A percentile compares a stretch with the other conserved stretches of the same genome.
phyloP scores from a whole-genome alignment of 2,113 vertebrate genomes.

The Muntiacus reevesi region DNA sequence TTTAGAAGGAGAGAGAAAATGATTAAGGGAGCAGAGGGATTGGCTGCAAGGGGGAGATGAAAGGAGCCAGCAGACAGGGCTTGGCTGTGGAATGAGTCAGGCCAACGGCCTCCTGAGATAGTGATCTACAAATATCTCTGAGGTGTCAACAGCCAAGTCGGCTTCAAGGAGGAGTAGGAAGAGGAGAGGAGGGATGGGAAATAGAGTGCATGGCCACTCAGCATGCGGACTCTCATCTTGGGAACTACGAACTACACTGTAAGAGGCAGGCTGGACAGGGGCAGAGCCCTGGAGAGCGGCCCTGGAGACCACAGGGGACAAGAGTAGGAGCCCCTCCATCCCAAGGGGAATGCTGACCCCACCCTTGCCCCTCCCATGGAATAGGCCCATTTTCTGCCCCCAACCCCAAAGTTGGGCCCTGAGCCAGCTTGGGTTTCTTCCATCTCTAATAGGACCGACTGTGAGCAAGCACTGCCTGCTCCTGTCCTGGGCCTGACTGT shows the following conservation, averaged over 20 bases:
- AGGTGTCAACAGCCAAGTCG: slow-evolving; percentile 62
- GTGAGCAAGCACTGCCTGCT: neutral
- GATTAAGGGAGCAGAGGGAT: slow-evolving; percentile 57
- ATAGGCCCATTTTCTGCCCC: slow-evolving; percentile 22
- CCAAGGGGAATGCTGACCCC: neutral
- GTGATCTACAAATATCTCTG: slow-evolving; percentile 67
- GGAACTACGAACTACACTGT: neutral
- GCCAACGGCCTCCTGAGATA: slow-evolving; percentile 58
- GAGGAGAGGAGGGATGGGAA: neutral
- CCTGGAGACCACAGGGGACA: neutral
- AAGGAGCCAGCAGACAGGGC: slow-evolving; percentile 60
- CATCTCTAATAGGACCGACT: slow-evolving; percentile 33
- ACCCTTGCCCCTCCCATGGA: neutral
- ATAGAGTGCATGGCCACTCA: neutral
- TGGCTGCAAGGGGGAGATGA: slow-evolving; percentile 50
- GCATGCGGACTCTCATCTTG: neutral
- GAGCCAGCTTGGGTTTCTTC: slow-evolving; percentile 38
- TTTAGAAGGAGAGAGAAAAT: slow-evolving; percentile 57
- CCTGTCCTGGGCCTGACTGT: neutral
- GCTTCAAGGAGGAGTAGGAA: slow-evolving; percentile 51
- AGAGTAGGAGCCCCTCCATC: neutral
- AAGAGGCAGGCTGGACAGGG: neutral
- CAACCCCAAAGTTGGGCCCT: neutral
- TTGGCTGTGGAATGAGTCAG: slow-evolving; percentile 61
- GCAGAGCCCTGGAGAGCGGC: neutral